phyloP scores from a whole-genome alignment of 2,113 vertebrate genomes.

The Nanorana parkeri region DNA sequence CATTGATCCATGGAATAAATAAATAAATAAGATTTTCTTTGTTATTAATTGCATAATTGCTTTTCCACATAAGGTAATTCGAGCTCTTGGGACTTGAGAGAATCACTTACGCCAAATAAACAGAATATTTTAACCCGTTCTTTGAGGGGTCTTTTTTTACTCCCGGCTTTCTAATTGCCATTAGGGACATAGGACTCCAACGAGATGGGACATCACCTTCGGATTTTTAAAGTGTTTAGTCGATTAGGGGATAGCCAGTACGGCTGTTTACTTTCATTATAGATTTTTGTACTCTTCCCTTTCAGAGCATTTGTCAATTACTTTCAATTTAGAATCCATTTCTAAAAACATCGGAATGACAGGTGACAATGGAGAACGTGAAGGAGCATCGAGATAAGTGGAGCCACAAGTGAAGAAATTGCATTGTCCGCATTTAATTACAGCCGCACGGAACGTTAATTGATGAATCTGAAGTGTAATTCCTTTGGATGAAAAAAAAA shows the following conservation, averaged over 20 bases:
- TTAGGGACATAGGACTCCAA: constrained; percentile 58
- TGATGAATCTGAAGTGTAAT: constrained; percentile 46
- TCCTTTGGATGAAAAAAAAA: constrained; percentile 18
- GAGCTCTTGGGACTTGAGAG: constrained; percentile 73
- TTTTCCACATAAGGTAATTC: constrained; percentile 71
- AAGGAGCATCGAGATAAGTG: constrained; percentile 39
- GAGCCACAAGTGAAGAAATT: background rate
- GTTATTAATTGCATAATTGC: constrained; percentile 75
- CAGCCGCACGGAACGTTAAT: constrained; percentile 14
- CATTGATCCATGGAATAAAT: constrained; percentile 67
- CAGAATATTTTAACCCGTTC: constrained; percentile 76
- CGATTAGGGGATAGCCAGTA: constrained; percentile 43
- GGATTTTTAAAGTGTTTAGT: constrained; percentile 50
- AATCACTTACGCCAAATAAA: constrained; percentile 70
- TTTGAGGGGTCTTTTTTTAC: constrained; percentile 59
- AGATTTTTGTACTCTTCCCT: constrained; percentile 44
- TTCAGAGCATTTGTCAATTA: constrained; percentile 54
- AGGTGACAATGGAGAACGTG: constrained; percentile 51
- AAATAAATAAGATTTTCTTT: constrained; percentile 64
- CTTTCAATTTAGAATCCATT: constrained; percentile 59
- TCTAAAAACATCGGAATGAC: constrained; percentile 55
- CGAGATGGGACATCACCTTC: constrained; percentile 33
- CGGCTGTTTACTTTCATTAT: constrained; percentile 49
- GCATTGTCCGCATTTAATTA: constrained; percentile 46
- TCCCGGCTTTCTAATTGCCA: constrained; percentile 63